Base-by-base conservation (phyloP, 1,140 invertebrate genomes). In the Brachionus rotundiformis region DNA sequence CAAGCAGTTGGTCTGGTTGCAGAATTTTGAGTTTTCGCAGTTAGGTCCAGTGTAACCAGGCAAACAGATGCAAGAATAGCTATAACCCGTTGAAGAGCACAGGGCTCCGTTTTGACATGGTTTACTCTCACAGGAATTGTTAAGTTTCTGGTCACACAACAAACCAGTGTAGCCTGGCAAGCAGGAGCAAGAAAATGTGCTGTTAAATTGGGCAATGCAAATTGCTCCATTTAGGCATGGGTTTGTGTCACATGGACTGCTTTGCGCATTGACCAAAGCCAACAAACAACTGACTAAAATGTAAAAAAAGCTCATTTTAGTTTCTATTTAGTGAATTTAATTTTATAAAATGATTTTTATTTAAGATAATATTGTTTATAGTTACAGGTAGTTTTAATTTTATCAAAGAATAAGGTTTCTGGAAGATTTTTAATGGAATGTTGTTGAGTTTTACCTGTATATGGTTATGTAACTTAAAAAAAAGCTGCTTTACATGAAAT, bases 221-320 rank as follows among this genome's bases (percentile, higher is more conserved):
- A 92, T 92, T 1, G 92, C 93, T 83, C 92, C 92, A 84, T 90
- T 89, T 82, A 92, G 90, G 86, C 95, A 96, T 10, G 94, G 94
- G 19, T 59, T 41, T 23, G 83, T 33, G 1, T 47, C 29, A 39
- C 83, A 83, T 39, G 47, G 39, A 59, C 41, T 25, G 4, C 7
- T 10, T 41, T 82, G 19, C 4, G 25, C 13, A 8, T 63, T 29
- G 11, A 63, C 61, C 11, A 27, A 13, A 63, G 29, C 16, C 0
- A 63, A 63, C 23, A 16, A 54, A 19, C 47, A 19, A 2, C n/a
- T 19, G 10, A 19, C 47, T 6, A 54, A 23, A 54, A 54, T 19
- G 19, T 23, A 54, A 16, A 19, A 23, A 16, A 54, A 8, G 19
- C 19, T 54, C 47, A 54, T 54, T 54, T 54, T 54, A 6, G 5